Percentiles rank a stretch among this genome's conserved stretches.
Conservation (phyloP, 2,888 invertebrate species). For the Alloplasta piceator region DNA sequence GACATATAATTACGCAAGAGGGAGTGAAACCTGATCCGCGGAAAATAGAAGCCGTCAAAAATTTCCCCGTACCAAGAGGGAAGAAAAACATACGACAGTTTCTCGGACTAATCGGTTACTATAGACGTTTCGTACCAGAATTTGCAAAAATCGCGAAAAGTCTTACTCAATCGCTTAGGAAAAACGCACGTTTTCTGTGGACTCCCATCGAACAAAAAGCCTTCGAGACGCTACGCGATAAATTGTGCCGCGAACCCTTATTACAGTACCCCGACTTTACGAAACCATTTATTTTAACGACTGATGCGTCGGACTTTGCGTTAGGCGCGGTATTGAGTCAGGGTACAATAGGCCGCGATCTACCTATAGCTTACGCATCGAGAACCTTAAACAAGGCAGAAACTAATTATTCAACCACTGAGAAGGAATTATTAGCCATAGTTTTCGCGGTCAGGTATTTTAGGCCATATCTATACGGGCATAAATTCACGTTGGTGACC, state of each 20-base stretch:
- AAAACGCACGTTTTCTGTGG: conserved; percentile 34
- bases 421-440: conserved; percentile 38
- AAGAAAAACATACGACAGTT: conserved; percentile 29
- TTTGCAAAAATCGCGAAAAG: conserved; percentile 47
- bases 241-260: conserved; percentile 38
- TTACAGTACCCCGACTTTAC: conserved; percentile 65
- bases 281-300: conserved; percentile 63
- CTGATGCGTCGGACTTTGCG: conserved; percentile 67
- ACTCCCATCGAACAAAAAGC: conserved; percentile 15
- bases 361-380: conserved; percentile 34
- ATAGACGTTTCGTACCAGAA: conserved; percentile 35
- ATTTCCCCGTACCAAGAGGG: conserved; percentile 36
- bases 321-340: conserved; percentile 66
- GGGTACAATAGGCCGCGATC: conserved; percentile 32
- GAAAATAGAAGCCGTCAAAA: conserved; percentile 32
- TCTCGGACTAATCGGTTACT: conserved; percentile 44
- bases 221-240: conserved; percentile 43
- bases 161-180: conserved; percentile 26
- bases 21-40: conserved; percentile 43
- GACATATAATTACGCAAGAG: conserved; percentile 35
- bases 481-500: conserved; percentile 30
- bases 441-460: conserved; percentile 41
- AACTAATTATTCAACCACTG: conserved; percentile 35
- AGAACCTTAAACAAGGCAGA: conserved; percentile 31
- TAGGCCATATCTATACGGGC: conserved; percentile 38